phyloP scores from a whole-genome alignment of 2,113 vertebrate genomes.

The Lophotis ruficrista region DNA sequence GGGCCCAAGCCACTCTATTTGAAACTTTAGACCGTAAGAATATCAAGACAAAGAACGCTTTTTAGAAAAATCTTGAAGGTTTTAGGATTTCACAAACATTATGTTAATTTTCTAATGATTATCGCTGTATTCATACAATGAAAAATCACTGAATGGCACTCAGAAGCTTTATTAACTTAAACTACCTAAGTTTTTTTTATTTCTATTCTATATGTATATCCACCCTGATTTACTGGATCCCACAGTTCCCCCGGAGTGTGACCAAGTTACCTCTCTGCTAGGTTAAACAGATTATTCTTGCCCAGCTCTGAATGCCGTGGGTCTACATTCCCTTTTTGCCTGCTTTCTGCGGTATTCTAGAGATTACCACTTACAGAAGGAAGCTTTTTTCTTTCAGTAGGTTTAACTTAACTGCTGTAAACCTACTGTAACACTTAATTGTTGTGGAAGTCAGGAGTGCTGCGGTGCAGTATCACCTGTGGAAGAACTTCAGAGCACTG shows the following conservation, averaged over 20 bases:
- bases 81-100: not conserved
- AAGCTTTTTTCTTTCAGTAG: not conserved
- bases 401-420: not conserved
- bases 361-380: not conserved
- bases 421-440: not conserved
- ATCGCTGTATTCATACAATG: not conserved
- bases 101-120: not conserved
- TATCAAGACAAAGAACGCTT: not conserved
- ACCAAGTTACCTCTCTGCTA: not conserved
- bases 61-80: not conserved
- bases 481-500: not conserved
- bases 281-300: not conserved
- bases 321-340: not conserved
- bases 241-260: not conserved
- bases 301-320: not conserved
- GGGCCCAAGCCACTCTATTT: not conserved
- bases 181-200: not conserved
- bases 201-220: not conserved
- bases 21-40: not conserved
- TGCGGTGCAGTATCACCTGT: not conserved
- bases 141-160: not conserved
- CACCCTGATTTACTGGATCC: not conserved
- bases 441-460: not conserved
- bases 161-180: not conserved
- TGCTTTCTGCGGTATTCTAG: not conserved